Evolutionary conservation across 2,797 vertebrate species (phyloP).

Genomic region (Cossypha polioptera): DNA sequence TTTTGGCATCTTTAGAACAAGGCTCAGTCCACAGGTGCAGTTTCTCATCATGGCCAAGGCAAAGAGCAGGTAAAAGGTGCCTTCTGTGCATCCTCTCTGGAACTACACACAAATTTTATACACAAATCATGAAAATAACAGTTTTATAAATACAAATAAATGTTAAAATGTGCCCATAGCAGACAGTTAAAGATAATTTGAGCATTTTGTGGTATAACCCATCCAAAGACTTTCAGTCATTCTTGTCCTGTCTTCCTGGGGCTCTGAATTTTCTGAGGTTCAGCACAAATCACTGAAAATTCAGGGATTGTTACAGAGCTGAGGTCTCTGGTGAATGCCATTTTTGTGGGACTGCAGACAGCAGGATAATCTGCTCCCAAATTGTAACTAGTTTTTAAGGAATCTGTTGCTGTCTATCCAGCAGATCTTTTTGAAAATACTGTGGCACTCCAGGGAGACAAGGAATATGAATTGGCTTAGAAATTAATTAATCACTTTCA

Average conservation of each 20-base stretch:
- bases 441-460: background rate
- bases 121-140: no score
- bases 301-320: background rate
- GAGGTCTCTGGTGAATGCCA: background rate
- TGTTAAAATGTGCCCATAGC: accelerated
- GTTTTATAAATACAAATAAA: background rate
- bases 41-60: slow-evolving; percentile 73
- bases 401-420: background rate
- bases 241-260: background rate
- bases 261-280: background rate
- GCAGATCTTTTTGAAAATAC: background rate
- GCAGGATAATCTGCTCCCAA: background rate
- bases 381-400: background rate
- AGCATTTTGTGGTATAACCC: background rate
- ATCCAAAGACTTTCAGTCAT: background rate
- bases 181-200: background rate
- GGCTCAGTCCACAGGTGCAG: slow-evolving; percentile 65
- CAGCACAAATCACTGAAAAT: background rate
- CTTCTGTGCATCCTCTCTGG: slow-evolving; percentile 74
- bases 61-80: slow-evolving; percentile 75
- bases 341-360: background rate
- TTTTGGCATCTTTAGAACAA: slow-evolving; percentile 67
- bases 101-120: slow-evolving; percentile 28
- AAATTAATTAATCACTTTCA: background rate
- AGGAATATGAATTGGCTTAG: background rate